These are phyloP conservation scores for Centropus unirufus DNA, from an alignment of 2,113 vertebrate genomes.

Conservation along the genomic window DNA sequence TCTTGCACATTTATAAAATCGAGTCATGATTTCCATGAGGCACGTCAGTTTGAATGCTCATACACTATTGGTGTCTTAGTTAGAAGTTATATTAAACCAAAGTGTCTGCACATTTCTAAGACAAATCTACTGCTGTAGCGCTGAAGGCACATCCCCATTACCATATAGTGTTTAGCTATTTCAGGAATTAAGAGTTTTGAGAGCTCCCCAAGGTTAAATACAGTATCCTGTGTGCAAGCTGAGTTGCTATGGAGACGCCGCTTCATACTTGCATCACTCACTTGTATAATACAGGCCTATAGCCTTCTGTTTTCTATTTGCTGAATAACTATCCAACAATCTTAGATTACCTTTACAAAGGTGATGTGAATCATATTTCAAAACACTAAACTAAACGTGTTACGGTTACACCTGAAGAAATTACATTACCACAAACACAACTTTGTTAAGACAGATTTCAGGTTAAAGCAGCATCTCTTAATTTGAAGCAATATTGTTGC, in stretches of 20 bases:
- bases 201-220: slow-evolving; percentile 58
- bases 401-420: slow-evolving; percentile 10
- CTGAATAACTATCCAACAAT: slow-evolving; percentile 26
- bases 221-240: slow-evolving; percentile 43
- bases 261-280: slow-evolving; percentile 52
- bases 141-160: not conserved
- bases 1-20: not conserved
- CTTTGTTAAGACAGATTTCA: not conserved
- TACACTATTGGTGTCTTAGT: not conserved
- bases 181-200: slow-evolving; percentile 55
- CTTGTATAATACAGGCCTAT: slow-evolving; percentile 32
- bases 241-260: slow-evolving; percentile 56
- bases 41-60: not conserved
- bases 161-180: slow-evolving; percentile 23
- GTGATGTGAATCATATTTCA: slow-evolving; percentile 11
- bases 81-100: slow-evolving; percentile 25
- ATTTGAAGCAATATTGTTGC: not conserved
- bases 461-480: not conserved
- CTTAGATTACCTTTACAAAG: slow-evolving; percentile 40
- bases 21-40: not conserved
- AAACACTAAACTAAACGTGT: not conserved
- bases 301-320: slow-evolving; percentile 37
- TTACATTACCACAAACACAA: not conserved
- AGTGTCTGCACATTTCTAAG: not conserved
- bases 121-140: slow-evolving; percentile 17